Base-by-base conservation (phyloP, 2,888 invertebrate genomes). In the Rhagium mordax region DNA sequence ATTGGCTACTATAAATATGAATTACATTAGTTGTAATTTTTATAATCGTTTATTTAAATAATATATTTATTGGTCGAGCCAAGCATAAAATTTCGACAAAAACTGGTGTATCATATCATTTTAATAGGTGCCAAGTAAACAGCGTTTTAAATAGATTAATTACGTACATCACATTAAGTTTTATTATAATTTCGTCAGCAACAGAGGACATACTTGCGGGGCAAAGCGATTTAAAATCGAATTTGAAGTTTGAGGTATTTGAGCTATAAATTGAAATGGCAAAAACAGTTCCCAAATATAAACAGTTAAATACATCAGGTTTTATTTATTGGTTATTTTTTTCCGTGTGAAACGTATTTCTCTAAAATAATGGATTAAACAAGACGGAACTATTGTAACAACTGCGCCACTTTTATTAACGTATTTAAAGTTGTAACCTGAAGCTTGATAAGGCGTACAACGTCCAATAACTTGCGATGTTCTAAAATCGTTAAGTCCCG, bases 141-240 rank as follows among this genome's bases (percentile, higher is more conserved):
- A 62, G 24, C 64, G 68, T 72, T 71, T 62, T 60, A 74, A 74
- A 74, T 74, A 74, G 70, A 70, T 70, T 74, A 66, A 74, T 74
- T 70, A 70, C 70, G 67, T 51, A 70, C 21, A 66, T 66, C 66
- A 62, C 51, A 67, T 62, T 64, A 64, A 64, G 49, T 64, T 64
- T 64, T 64, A n/a, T 3, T 7, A 29, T 16, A 24, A 62, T n/a
- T 41, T 41, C 41, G n/a, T 3, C 41, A 2, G 41, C 13, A 41
- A 41, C 13, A n/a, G 41, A n/a, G 41, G 10, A 10, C 33, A 10
- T n/a, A n/a, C n/a, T n/a, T n/a, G n/a, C 33, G 33, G 8, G 13
- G 1, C 3, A 27, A 33, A 41, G n/a, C 5, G 5, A 41, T 41
- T 41, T 41, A 41, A 41, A 41, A 41, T 41, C n/a, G n/a, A 41